phyloP scores from a whole-genome alignment of 2,797 vertebrate species.

The Leuciscus waleckii region DNA sequence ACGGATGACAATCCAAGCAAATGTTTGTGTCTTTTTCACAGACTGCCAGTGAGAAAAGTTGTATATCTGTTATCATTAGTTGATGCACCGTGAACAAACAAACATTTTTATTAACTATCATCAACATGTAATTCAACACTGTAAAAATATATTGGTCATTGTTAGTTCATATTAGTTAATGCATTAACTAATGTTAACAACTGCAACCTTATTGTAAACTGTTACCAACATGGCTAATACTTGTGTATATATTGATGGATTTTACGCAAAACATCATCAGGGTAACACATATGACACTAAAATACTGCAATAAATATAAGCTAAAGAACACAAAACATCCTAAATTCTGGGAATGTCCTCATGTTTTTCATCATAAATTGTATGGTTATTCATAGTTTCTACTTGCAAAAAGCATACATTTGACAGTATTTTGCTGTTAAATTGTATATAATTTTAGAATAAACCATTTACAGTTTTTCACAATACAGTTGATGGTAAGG shows the following conservation, averaged over 20 bases:
- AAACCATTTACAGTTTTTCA: neutral
- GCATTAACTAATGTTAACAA: neutral
- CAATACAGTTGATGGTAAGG: too few relatives aligned
- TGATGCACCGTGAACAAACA: neutral
- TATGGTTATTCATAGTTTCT: neutral
- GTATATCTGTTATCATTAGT: neutral
- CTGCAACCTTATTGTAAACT: neutral
- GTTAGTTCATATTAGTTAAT: neutral
- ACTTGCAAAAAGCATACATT: neutral
- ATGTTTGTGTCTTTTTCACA: constrained; percentile 62
- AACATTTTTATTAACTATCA: too few relatives aligned
- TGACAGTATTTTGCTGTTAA: neutral
- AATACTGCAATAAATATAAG: neutral
- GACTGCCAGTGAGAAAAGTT: constrained; percentile 86
- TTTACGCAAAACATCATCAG: neutral
- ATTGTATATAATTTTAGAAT: neutral
- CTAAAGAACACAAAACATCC: neutral
- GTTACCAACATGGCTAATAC: too few relatives aligned
- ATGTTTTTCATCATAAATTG: neutral
- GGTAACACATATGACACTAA: neutral
- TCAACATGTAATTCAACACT: too few relatives aligned
- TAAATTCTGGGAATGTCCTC: neutral
- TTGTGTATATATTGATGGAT: neutral
- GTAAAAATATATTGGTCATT: neutral
- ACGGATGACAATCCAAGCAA: neutral